phyloP scores from a whole-genome alignment of 2,888 invertebrate genomes.

The Muscina levida region DNA sequence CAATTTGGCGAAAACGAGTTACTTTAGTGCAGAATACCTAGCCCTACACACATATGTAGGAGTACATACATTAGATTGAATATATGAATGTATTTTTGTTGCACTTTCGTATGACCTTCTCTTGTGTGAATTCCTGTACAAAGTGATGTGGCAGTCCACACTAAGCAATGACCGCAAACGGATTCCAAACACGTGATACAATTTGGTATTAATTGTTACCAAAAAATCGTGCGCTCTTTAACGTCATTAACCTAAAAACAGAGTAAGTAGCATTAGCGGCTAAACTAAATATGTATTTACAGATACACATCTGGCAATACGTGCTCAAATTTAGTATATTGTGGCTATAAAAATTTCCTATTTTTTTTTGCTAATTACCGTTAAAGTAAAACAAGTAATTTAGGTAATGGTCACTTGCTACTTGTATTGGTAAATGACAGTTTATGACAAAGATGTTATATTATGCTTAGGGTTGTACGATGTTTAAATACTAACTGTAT shows the following conservation, averaged over 20 bases:
- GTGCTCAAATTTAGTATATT: no score
- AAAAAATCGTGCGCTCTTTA: constrained; percentile 43
- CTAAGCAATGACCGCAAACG: constrained; percentile 26
- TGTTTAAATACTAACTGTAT: no score
- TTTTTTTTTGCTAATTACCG: no score
- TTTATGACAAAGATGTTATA: no score
- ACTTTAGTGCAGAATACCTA: background rate
- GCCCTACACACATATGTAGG: background rate
- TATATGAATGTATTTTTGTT: background rate
- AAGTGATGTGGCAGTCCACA: background rate
- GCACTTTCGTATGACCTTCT: background rate
- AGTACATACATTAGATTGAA: background rate
- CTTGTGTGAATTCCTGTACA: background rate
- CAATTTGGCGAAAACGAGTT: no score
- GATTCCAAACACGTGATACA: constrained; percentile 53
- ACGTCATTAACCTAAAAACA: constrained; percentile 22
- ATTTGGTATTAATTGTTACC: constrained; percentile 51
- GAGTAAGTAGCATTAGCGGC: background rate
- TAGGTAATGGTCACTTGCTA: no score
- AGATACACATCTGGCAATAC: background rate
- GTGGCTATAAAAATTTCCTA: no score
- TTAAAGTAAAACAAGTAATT: no score
- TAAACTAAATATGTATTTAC: background rate
- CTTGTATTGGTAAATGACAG: no score
- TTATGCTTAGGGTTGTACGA: no score